These are phyloP conservation scores for Apotomis betuletana DNA, from an alignment of 2,888 invertebrate species.

Conservation along the genomic window DNA sequence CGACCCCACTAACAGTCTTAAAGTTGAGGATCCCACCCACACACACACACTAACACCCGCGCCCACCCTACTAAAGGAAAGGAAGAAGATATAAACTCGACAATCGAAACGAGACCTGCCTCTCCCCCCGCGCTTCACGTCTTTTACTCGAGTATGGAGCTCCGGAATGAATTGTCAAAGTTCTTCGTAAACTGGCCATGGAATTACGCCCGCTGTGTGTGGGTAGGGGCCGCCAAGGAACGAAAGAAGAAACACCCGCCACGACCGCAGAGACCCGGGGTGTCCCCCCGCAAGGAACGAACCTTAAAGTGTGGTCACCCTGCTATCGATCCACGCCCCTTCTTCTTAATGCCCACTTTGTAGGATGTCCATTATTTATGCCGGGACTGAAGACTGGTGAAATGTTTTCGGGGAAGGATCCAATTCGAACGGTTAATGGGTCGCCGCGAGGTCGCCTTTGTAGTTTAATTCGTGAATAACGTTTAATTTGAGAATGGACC, in stretches of 20 bases:
- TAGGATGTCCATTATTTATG: conserved; percentile 78
- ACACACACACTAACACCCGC: conserved; percentile 58
- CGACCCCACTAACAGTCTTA: conserved; percentile 81
- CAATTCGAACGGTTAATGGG: conserved; percentile 41
- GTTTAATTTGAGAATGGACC: conserved; percentile 36
- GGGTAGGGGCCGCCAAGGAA: conserved; percentile 64
- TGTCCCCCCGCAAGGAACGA: conserved; percentile 61
- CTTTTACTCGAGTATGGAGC: conserved; percentile 48
- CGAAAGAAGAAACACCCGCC: conserved; percentile 75
- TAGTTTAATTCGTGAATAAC: conserved; percentile 37
- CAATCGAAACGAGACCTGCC: conserved; percentile 55
- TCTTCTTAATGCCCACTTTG: conserved; percentile 79
- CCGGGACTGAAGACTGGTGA: conserved; percentile 51
- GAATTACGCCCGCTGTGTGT: conserved; percentile 43
- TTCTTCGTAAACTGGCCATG: conserved; percentile 61
- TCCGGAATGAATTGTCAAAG: conserved; percentile 61
- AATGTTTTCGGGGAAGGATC: conserved; percentile 35
- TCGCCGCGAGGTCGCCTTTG: conserved; percentile 35
- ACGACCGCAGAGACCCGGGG: conserved; percentile 56
- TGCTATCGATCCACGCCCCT: conserved; percentile 71
- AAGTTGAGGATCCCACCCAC: conserved; percentile 70
- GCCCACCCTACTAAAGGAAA: conserved; percentile 65
- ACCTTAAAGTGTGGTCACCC: conserved; percentile 71
- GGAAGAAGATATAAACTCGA: conserved; percentile 64
- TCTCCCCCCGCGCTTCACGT: conserved; percentile 47